These are phyloP conservation scores for Dinoponera quadriceps DNA, from an alignment of 1,140 invertebrate genomes.

Conservation along the genomic window DNA sequence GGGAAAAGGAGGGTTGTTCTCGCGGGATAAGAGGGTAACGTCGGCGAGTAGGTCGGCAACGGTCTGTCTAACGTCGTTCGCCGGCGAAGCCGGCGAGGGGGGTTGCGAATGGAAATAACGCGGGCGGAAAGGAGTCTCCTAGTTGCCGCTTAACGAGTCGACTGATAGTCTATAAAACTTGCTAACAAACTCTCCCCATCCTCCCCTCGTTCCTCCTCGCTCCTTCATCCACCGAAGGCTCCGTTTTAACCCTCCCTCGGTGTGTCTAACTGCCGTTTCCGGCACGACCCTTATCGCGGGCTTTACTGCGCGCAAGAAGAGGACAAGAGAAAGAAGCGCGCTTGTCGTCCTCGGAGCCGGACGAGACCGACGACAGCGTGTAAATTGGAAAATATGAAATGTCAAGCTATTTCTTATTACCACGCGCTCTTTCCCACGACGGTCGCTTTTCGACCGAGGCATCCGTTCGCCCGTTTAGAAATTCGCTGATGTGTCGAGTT, in stretches of 20 bases:
- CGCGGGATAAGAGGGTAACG: conserved; percentile 60
- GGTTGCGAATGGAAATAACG: conserved; percentile 54
- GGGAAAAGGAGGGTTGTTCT: conserved; percentile 44
- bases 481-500: no score
- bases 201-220: conserved; percentile 2
- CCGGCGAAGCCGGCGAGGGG: neutral
- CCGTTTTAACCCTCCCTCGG: conserved; percentile 43
- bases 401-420: conserved; percentile 49
- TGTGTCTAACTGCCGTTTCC: conserved; percentile 64
- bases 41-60: conserved; percentile 65
- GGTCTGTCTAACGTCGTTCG: conserved; percentile 66
- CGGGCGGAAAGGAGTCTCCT: conserved; percentile 58
- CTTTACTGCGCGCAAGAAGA: conserved; percentile 12
- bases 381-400: conserved; percentile 77
- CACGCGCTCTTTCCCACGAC: no score
- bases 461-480: no score
- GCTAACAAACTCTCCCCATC: conserved; percentile 73
- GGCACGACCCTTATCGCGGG: conserved; percentile 61
- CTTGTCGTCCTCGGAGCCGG: neutral
- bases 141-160: conserved; percentile 78
- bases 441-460: no score
- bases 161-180: conserved; percentile 80
- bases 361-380: conserved; percentile 59
- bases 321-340: neutral
- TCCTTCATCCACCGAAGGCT: conserved; percentile 1